Conservation (phyloP, 2,797 vertebrate genomes). For the Allobates femoralis region DNA sequence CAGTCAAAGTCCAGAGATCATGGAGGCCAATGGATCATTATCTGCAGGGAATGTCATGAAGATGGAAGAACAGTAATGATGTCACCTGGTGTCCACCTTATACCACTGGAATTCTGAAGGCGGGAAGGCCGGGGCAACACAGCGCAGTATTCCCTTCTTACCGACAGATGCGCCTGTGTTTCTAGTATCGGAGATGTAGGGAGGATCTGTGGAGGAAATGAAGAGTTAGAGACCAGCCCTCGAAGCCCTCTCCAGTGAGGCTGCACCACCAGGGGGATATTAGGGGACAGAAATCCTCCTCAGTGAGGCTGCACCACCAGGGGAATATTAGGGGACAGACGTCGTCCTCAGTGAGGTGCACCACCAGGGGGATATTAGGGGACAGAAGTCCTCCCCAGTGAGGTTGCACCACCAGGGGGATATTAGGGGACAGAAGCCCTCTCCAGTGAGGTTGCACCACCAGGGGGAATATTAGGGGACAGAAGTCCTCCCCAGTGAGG, state of each 20-base stretch:
- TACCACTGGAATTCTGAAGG: conserved; percentile 95
- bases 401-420: no score
- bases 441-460: no score
- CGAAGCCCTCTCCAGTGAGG: background rate
- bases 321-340: no score
- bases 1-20: background rate
- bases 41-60: background rate
- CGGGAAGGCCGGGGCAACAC: conserved; percentile 90
- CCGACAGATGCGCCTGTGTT: conserved; percentile 91
- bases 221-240: background rate
- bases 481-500: no score
- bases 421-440: no score
- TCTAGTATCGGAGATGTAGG: conserved; percentile 89
- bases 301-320: no score
- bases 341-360: no score
- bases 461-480: no score
- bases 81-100: conserved; percentile 93
- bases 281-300: no score
- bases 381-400: no score
- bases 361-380: no score
- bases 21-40: background rate
- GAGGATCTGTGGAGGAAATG: conserved; percentile 80
- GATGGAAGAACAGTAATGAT: background rate
- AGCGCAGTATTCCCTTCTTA: conserved; percentile 89
- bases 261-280: no score